phyloP scores from a whole-genome alignment of 2,797 vertebrate genomes.

The Takifugu rubripes region DNA sequence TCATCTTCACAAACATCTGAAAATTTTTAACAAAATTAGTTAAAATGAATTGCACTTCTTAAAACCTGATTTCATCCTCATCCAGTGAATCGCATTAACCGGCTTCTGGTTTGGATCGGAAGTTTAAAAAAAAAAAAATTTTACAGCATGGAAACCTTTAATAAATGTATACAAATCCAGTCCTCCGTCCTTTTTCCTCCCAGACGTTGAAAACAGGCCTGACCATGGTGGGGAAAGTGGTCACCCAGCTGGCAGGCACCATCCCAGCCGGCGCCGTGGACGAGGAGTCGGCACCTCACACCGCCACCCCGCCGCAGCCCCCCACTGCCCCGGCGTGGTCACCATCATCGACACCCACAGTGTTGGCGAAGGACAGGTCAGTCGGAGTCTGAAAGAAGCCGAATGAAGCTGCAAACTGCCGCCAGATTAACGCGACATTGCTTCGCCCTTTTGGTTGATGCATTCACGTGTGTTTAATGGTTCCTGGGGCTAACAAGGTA shows the following conservation, averaged over 20 bases:
- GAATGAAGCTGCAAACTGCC: too few species aligned
- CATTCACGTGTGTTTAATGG: background rate
- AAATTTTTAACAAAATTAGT: background rate
- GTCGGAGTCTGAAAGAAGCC: slow-evolving; percentile 3
- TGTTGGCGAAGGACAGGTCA: slow-evolving; percentile 94
- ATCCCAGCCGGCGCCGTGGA: slow-evolving; percentile 85
- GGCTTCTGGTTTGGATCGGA: too few species aligned
- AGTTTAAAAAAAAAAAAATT: too few species aligned
- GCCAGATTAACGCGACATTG: background rate
- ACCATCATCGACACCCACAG: slow-evolving; percentile 93
- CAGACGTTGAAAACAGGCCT: slow-evolving; percentile 95
- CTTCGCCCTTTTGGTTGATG: background rate
- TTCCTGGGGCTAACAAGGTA: too few species aligned
- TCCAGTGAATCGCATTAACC: too few species aligned
- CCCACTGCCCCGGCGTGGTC: slow-evolving; percentile 87
- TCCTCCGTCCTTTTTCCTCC: background rate
- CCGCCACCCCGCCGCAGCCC: slow-evolving; percentile 84
- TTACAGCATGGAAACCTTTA: too few species aligned
- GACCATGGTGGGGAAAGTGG: slow-evolving; percentile 97
- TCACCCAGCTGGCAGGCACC: slow-evolving; percentile 92
- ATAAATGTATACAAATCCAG: background rate
- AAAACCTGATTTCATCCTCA: too few species aligned
- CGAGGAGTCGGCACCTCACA: slow-evolving; percentile 86
- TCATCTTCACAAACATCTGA: background rate
- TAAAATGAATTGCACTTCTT: background rate